phyloP scores from a whole-genome alignment of 2,888 invertebrate species.

The Desoria tigrina region DNA sequence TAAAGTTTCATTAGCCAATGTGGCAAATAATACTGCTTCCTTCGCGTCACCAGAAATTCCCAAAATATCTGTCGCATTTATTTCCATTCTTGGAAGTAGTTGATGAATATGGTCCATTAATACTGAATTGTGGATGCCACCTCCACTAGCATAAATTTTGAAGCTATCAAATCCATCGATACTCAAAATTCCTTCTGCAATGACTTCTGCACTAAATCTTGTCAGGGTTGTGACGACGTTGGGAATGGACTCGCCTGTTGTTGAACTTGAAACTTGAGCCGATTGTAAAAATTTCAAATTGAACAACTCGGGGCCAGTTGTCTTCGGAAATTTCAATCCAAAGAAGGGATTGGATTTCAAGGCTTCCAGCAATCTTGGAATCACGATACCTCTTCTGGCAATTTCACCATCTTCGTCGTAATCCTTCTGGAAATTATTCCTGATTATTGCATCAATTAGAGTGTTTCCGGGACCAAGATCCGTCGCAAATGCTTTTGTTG shows the following conservation, averaged over 20 bases:
- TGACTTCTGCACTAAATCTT: constrained; percentile 35
- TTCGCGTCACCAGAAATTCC: constrained; percentile 42
- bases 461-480: constrained; percentile 46
- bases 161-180: not conserved
- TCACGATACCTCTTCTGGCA: constrained; percentile 27
- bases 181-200: constrained; percentile 24
- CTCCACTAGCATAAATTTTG: constrained; percentile 35
- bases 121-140: constrained; percentile 34
- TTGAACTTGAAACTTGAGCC: constrained; percentile 8
- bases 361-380: constrained; percentile 16
- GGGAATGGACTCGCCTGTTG: not conserved
- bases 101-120: constrained; percentile 21
- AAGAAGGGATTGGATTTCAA: constrained; percentile 33
- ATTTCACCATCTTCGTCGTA: constrained; percentile 36
- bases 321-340: constrained; percentile 26
- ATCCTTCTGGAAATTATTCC: constrained; percentile 14
- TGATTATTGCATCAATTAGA: constrained; percentile 28
- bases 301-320: constrained; percentile 42
- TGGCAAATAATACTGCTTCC: constrained; percentile 42
- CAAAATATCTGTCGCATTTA: constrained; percentile 19
- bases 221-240: constrained; percentile 40
- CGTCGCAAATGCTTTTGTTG: constrained; percentile 23
- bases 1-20: constrained; percentile 38
- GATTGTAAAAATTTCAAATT: constrained; percentile 24
- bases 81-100: constrained; percentile 13